phyloP scores from a whole-genome alignment of 2,113 vertebrate genomes.

The Channa maculata region DNA sequence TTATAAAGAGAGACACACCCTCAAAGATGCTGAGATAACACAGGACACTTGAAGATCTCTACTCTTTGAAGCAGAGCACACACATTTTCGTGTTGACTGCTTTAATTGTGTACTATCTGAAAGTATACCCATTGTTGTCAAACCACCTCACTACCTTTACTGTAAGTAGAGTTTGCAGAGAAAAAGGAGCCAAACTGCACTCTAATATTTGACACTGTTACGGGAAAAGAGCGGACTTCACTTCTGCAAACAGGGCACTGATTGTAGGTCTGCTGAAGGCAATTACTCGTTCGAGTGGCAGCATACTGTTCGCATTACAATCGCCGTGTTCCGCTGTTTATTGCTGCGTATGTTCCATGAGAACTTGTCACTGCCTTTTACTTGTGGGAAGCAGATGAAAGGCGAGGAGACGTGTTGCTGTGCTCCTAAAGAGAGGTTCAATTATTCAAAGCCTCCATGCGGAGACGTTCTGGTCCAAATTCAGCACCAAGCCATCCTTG shows the following conservation, averaged over 20 bases:
- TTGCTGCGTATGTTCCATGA: conserved; percentile 66
- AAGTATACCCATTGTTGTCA: conserved; percentile 9
- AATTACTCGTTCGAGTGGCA: conserved; percentile 72
- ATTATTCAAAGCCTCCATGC: conserved; percentile 55
- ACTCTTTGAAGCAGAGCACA: conserved; percentile 7
- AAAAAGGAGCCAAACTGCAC: conserved; percentile 13
- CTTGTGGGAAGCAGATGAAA: conserved; percentile 72
- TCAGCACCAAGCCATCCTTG: conserved; percentile 59
- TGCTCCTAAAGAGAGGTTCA: conserved; percentile 54
- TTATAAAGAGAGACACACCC: conserved; percentile 27
- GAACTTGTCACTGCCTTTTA: conserved; percentile 58
- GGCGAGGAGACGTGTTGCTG: conserved; percentile 48
- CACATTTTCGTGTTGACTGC: conserved; percentile 10
- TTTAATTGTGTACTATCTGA: conserved; percentile 5
- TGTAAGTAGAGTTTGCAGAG: conserved; percentile 4
- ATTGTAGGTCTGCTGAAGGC: conserved; percentile 69
- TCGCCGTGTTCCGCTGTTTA: conserved; percentile 62
- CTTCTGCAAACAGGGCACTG: conserved; percentile 57
- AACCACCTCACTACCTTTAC: conserved; percentile 3
- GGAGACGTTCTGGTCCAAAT: conserved; percentile 55
- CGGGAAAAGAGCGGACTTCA: conserved; percentile 29
- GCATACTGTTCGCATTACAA: conserved; percentile 75
- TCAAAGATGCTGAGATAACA: conserved; percentile 50
- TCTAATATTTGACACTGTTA: conserved; percentile 34
- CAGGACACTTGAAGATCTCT: conserved; percentile 1